Conservation (phyloP, 2,888 invertebrate species). For the Lithophane semibrunnea region DNA sequence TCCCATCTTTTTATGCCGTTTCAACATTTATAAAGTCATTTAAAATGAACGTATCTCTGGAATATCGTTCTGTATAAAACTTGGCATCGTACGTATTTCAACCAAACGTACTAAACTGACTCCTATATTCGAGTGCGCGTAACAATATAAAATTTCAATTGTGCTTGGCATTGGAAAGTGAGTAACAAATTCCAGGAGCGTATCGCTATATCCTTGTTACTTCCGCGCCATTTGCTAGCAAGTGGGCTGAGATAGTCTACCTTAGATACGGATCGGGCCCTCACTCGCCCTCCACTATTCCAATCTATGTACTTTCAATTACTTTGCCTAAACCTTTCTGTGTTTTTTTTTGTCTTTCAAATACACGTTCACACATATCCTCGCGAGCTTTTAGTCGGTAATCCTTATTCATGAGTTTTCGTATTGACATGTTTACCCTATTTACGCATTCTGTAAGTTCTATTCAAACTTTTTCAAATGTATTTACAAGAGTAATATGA, state of each 20-base stretch:
- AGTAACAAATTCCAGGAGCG: constrained; percentile 83
- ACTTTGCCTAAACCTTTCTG: constrained; percentile 73
- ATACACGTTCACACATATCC: constrained; percentile 54
- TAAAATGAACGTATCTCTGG: constrained; percentile 27
- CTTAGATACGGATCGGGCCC: constrained; percentile 84
- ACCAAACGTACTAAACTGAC: constrained; percentile 28
- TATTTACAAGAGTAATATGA: constrained; percentile 59
- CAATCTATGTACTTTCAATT: constrained; percentile 84
- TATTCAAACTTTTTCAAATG: constrained; percentile 68
- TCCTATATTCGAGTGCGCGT: constrained; percentile 36
- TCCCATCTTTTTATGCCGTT: constrained; percentile 20
- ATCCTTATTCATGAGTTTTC: constrained; percentile 69
- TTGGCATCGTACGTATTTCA: constrained; percentile 37
- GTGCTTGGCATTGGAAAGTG: constrained; percentile 76
- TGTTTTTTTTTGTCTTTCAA: constrained; percentile 61
- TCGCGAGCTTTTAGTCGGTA: constrained; percentile 53
- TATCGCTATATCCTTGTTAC: constrained; percentile 85
- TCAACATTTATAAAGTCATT: constrained; percentile 25
- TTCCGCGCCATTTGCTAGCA: constrained; percentile 87
- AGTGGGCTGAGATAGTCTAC: constrained; percentile 89
- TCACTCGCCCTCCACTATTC: constrained; percentile 72
- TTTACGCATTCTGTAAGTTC: constrained; percentile 64
- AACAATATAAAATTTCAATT: constrained; percentile 75
- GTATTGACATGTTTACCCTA: constrained; percentile 67
- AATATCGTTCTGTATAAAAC: constrained; percentile 29